Conservation (phyloP, 92 coral and sea anemone species). For the Epizoanthus illoricatus region DNA sequence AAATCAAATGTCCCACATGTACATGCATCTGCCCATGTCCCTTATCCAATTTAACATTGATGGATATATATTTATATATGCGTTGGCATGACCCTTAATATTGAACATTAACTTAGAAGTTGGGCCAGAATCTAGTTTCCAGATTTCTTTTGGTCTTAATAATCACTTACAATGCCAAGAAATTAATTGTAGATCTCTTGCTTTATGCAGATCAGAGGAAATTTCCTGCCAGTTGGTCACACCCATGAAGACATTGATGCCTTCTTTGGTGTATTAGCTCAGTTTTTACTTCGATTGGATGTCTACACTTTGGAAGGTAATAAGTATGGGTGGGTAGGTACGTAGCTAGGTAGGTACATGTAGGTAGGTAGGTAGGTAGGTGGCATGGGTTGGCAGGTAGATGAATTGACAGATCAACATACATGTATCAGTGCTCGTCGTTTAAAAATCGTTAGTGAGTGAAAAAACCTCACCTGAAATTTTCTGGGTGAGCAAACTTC, state of each 20-base stretch:
- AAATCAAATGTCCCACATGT: too few species aligned
- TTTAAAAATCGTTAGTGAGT: too few species aligned
- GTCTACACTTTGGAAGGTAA: conserved; percentile 51
- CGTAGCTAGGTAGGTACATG: not conserved
- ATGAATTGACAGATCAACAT: not conserved
- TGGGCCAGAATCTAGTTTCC: not conserved
- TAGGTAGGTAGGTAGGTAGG: not conserved
- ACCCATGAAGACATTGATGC: conserved; percentile 64
- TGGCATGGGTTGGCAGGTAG: too few species aligned
- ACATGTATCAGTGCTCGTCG: too few species aligned
- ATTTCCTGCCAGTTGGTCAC: conserved; percentile 64
- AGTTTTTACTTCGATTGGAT: conserved; percentile 42
- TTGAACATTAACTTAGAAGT: not conserved
- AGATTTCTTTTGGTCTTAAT: too few species aligned
- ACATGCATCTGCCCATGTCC: too few species aligned
- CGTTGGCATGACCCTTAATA: too few species aligned
- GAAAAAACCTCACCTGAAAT: too few species aligned
- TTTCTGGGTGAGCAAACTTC: too few species aligned
- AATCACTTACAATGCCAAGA: too few species aligned
- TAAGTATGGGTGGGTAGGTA: not conserved
- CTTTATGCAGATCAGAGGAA: conserved; percentile 40
- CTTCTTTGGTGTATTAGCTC: conserved; percentile 55
- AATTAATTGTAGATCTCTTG: not conserved
- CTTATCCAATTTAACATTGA: too few species aligned
- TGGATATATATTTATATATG: too few species aligned